These are phyloP conservation scores for Poeciliopsis turneri DNA, from an alignment of 2,797 vertebrate genomes.

Conservation along the genomic window DNA sequence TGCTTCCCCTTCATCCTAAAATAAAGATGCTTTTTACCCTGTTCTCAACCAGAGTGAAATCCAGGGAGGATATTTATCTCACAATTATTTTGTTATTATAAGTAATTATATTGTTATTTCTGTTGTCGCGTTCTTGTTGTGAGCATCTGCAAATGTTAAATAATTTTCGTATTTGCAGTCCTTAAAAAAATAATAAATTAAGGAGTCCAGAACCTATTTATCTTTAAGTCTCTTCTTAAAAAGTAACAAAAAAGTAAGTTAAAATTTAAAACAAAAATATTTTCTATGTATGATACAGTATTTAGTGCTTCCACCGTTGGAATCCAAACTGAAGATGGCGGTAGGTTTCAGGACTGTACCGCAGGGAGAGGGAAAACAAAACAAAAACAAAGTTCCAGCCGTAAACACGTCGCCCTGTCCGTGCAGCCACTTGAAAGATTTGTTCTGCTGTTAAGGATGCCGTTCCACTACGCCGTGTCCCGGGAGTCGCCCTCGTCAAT, in stretches of 20 bases:
- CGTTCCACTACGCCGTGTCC: conserved; percentile 74
- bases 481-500: conserved; percentile 88
- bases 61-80: conserved; percentile 82
- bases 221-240: conserved; percentile 92
- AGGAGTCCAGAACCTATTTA: conserved; percentile 89
- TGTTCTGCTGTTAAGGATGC: conserved; percentile 64
- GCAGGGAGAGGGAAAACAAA: conserved; percentile 49
- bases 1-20: conserved; percentile 75
- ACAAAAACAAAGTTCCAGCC: conserved; percentile 70
- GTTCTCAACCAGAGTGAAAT: conserved; percentile 85
- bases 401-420: conserved; percentile 79
- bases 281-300: conserved; percentile 98
- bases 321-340: conserved; percentile 85
- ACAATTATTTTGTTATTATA: conserved; percentile 87
- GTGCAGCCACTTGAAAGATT: conserved; percentile 77
- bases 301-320: conserved; percentile 90
- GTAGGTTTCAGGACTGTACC: conserved; percentile 87
- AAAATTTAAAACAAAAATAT: conserved; percentile 98
- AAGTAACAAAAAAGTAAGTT: conserved; percentile 89
- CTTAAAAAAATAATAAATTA: conserved; percentile 99
- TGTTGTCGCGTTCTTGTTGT: conserved; percentile 86
- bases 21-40: conserved; percentile 73
- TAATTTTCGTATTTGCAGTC: conserved; percentile 96
- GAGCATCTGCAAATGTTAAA: conserved; percentile 98
- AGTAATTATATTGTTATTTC: conserved; percentile 90